Base-by-base conservation (phyloP, 2,113 vertebrate genomes). In the Chinchilla lanigera region DNA sequence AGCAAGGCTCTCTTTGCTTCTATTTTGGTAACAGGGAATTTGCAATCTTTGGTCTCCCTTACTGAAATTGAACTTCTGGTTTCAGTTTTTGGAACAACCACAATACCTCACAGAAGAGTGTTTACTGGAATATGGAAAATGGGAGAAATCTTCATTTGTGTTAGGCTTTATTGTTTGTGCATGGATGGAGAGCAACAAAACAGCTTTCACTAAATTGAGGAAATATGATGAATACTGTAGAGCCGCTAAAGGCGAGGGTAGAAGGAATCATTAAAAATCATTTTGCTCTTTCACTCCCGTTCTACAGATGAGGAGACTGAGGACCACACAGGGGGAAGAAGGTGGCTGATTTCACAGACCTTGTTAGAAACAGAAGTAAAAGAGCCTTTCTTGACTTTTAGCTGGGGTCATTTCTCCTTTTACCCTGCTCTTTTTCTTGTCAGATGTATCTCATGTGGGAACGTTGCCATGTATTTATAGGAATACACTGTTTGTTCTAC, bases 61-160 rank as follows among this genome's bases (percentile, higher is more conserved):
- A 44, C n/a, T 61, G 60, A 95, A 35, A 63, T 47, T 80, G 61
- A 90, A 92, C 41, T 86, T 96, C 92, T 92, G 87, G 67, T 84
- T 97, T 95, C 69, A 87, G 54, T 93, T 95, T 97, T 97, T 87
- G 73, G 77, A 83, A 75, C 41, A 90, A 94, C 83, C 83, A 52
- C 90, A 95, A 35, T 95, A 84, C n/a, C 58, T 86, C 67, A 92
- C 38, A 81, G 87, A 86, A 67, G 41, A 82, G 50, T 73, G 94
- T 96, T 97, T 86, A 60, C 30, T 84, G 87, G 87, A 77, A 95
- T 60, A 89, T 63, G 61, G n/a, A 78, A 86, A 89, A 47, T 52
- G 84, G n/a, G 90, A 67, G 92, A 85, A 80, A 75, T 82, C 65
- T 19, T 94, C 54, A 16, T 95, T 77, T 90, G 33, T 89, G 54